phyloP scores from a whole-genome alignment of 2,113 vertebrate genomes.

The Aleadryas rufinucha region DNA sequence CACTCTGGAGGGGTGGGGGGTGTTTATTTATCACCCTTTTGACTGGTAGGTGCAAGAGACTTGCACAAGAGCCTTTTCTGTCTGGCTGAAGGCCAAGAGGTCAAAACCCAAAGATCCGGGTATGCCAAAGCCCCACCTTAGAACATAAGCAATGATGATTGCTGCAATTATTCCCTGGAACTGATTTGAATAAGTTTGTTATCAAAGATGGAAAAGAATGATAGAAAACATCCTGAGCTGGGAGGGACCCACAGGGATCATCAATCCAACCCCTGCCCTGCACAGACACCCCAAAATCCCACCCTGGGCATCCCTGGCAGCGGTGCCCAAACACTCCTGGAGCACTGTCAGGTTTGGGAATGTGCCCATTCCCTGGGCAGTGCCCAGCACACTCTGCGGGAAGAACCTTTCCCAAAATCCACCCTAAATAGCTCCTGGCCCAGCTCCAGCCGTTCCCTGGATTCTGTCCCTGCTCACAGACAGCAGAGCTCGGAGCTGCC shows the following conservation, averaged over 20 bases:
- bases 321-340: rapidly evolving
- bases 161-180: not conserved
- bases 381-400: not conserved
- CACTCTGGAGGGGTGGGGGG: rapidly evolving
- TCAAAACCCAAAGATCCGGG: too few relatives aligned
- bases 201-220: not conserved
- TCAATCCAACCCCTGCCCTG: rapidly evolving
- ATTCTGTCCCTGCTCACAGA: not conserved
- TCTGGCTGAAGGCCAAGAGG: not conserved
- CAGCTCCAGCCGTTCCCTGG: not conserved
- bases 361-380: not conserved
- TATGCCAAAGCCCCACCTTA: not conserved
- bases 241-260: not conserved
- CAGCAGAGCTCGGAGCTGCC: too few relatives aligned
- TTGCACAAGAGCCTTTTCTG: not conserved
- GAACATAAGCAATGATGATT: not conserved
- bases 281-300: not conserved
- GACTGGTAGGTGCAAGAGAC: too few relatives aligned
- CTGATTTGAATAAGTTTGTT: not conserved
- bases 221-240: not conserved
- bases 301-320: not conserved
- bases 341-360: not conserved
- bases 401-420: rapidly evolving
- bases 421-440: too few relatives aligned
- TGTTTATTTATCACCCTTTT: not conserved